These are phyloP conservation scores for Stylophora pistillata DNA, from an alignment of 64 coral and sea anemone species.

Conservation along the genomic window DNA sequence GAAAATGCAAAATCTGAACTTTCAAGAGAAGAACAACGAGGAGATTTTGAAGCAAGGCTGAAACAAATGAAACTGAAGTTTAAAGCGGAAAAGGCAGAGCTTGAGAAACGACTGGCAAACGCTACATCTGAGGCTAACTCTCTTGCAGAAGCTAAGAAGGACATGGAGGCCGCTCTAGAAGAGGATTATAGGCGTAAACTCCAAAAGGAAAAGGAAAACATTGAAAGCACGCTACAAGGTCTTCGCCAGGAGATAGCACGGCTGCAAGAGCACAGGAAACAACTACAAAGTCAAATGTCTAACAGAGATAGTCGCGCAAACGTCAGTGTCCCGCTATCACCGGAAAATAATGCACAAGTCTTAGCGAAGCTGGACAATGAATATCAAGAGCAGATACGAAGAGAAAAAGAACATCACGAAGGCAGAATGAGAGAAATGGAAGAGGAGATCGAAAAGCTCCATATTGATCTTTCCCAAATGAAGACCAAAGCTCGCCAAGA, in stretches of 20 bases:
- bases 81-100: slow-evolving; percentile 73
- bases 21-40: slow-evolving; percentile 62
- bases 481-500: slow-evolving; percentile 73
- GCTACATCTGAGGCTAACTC: slow-evolving; percentile 54
- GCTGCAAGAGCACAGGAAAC: slow-evolving; percentile 59
- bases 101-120: slow-evolving; percentile 57
- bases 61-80: slow-evolving; percentile 53
- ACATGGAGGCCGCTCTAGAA: slow-evolving; percentile 48
- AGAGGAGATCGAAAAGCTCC: slow-evolving; percentile 59
- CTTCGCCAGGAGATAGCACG: slow-evolving; percentile 70
- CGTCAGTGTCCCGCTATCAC: background rate
- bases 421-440: slow-evolving; percentile 48
- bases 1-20: slow-evolving; percentile 55
- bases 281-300: slow-evolving; percentile 72
- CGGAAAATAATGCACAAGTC: slow-evolving; percentile 25
- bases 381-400: slow-evolving; percentile 62
- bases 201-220: slow-evolving; percentile 79
- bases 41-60: slow-evolving; percentile 56
- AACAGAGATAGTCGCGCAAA: slow-evolving; percentile 21
- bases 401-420: slow-evolving; percentile 68
- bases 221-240: slow-evolving; percentile 71
- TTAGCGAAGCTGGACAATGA: slow-evolving; percentile 62
- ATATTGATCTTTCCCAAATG: slow-evolving; percentile 53
- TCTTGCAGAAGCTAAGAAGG: slow-evolving; percentile 49
- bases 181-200: slow-evolving; percentile 61